Evolutionary conservation across 2,888 invertebrate species (phyloP).

Genomic region (Lasioglossum pauxillum): DNA sequence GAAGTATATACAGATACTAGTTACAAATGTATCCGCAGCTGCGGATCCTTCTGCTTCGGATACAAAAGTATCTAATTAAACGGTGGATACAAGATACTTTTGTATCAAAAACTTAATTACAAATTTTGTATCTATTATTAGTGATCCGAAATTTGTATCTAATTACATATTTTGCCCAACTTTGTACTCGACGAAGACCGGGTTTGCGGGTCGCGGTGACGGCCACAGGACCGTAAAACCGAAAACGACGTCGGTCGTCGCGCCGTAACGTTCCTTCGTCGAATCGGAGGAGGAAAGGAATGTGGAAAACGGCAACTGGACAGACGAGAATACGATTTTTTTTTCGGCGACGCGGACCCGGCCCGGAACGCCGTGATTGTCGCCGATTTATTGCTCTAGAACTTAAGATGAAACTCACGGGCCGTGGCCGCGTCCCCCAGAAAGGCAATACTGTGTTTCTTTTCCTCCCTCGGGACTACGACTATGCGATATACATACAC

Average conservation of each 20-base stretch:
- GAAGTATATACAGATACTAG: too few species aligned
- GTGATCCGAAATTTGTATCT: too few species aligned
- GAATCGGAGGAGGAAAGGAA: neutral
- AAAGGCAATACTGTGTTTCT: constrained; percentile 83
- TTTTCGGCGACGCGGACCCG: constrained; percentile 60
- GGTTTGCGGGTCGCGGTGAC: neutral
- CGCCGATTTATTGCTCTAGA: constrained; percentile 82
- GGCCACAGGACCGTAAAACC: neutral
- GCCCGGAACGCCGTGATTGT: constrained; percentile 77
- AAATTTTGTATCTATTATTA: too few species aligned
- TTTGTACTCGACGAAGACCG: neutral
- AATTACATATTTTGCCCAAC: too few species aligned
- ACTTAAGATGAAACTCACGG: constrained; percentile 77
- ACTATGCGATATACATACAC: constrained; percentile 43
- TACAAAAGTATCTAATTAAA: too few species aligned
- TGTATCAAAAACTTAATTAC: too few species aligned
- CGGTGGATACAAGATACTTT: too few species aligned
- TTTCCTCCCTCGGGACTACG: constrained; percentile 58
- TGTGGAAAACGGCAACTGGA: constrained; percentile 33
- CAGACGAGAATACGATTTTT: constrained; percentile 50
- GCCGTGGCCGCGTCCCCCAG: constrained; percentile 74
- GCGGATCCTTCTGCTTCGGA: too few species aligned
- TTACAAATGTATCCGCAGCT: too few species aligned
- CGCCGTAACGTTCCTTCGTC: neutral
- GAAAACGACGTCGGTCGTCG: constrained; percentile 14